phyloP scores from a whole-genome alignment of 2,888 invertebrate species.

The Thecophora atra region DNA sequence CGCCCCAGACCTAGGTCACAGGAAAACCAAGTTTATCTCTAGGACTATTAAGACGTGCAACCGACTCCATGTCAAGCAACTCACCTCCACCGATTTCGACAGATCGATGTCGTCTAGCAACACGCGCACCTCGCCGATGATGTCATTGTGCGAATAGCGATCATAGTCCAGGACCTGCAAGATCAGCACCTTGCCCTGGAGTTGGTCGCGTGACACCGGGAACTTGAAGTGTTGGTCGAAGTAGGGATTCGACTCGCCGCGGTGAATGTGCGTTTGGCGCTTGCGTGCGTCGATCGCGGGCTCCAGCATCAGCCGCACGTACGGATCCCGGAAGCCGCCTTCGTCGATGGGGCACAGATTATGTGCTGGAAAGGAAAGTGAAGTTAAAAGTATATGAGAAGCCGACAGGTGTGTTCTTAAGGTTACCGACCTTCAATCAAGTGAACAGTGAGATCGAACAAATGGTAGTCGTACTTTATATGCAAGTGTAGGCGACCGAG shows the following conservation, averaged over 20 bases:
- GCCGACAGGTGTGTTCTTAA: neutral
- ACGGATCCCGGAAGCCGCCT: slow-evolving; percentile 90
- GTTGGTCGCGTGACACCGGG: slow-evolving; percentile 87
- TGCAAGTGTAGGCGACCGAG: slow-evolving; percentile 85
- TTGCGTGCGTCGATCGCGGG: slow-evolving; percentile 87
- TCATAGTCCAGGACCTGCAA: slow-evolving; percentile 66
- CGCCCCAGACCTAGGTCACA: slow-evolving; percentile 80
- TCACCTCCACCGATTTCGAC: slow-evolving; percentile 65
- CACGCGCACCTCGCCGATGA: slow-evolving; percentile 85
- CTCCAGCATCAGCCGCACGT: slow-evolving; percentile 80
- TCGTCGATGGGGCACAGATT: slow-evolving; percentile 85
- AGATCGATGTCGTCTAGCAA: slow-evolving; percentile 82
- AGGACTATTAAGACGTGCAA: neutral
- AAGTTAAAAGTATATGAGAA: neutral
- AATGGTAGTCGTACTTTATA: slow-evolving; percentile 88
- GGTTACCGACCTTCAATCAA: slow-evolving; percentile 44
- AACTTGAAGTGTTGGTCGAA: slow-evolving; percentile 94
- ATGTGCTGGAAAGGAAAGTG: slow-evolving; percentile 71
- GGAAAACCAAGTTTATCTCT: neutral
- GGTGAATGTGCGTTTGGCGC: slow-evolving; percentile 84
- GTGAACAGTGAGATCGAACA: slow-evolving; percentile 90
- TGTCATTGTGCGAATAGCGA: slow-evolving; percentile 86
- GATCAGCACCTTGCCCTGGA: slow-evolving; percentile 78
- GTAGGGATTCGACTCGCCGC: slow-evolving; percentile 85
- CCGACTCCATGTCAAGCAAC: neutral